phyloP scores from a whole-genome alignment of 2,797 vertebrate genomes.

The Xenops minutus region DNA sequence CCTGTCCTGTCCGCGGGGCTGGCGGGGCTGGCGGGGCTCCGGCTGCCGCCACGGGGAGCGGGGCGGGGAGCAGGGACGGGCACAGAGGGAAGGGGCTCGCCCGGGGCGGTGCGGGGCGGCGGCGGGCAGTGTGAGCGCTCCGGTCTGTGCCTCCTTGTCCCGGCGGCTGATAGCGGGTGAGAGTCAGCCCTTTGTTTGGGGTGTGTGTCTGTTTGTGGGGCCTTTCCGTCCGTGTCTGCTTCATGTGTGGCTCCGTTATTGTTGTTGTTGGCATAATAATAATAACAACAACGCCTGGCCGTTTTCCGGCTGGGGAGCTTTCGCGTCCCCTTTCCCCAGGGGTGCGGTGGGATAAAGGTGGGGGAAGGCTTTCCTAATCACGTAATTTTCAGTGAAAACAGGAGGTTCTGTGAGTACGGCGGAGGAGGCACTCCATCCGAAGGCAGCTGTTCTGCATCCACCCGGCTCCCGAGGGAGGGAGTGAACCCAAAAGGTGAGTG shows the following conservation, averaged over 20 bases:
- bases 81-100: no score
- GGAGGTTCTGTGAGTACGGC: neutral
- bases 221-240: neutral
- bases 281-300: no score
- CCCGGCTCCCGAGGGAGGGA: neutral
- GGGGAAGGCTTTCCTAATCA: neutral
- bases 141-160: neutral
- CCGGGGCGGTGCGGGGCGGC: neutral
- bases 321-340: neutral
- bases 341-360: neutral
- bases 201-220: neutral
- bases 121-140: neutral
- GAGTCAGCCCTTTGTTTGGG: neutral
- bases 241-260: rapidly evolving
- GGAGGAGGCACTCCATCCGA: rapidly evolving
- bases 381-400: neutral
- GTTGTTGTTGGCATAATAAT: neutral
- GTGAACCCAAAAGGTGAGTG: neutral
- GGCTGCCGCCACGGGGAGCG: neutral
- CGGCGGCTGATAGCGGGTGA: no score
- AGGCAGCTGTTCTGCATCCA: neutral
- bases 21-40: neutral
- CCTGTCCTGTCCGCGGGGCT: no score
- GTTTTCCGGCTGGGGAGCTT: neutral
- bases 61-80: no score